Conservation (phyloP, 1,140 invertebrate species). For the Pseudobourletiella spinata region DNA sequence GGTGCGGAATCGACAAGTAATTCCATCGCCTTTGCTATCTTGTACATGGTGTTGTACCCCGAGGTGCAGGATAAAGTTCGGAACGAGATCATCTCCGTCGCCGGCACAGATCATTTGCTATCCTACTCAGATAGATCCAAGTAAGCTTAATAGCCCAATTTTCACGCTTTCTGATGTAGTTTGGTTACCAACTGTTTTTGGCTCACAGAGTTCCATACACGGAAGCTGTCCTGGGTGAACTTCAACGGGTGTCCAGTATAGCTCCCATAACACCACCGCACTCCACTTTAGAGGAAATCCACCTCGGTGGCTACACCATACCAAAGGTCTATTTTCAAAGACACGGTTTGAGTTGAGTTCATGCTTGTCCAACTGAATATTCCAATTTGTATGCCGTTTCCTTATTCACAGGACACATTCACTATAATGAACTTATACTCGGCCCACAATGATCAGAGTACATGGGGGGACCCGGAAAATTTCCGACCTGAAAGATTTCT, state of each 20-base stretch:
- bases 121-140: slow-evolving; percentile 39
- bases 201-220: too few relatives aligned
- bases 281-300: slow-evolving; percentile 47
- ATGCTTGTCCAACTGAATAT: too few relatives aligned
- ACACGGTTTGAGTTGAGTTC: too few relatives aligned
- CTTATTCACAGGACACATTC: too few relatives aligned
- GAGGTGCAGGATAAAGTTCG: slow-evolving; percentile 44
- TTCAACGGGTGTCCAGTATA: slow-evolving; percentile 19
- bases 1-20: slow-evolving; percentile 48
- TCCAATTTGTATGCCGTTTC: too few relatives aligned
- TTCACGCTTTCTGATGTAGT: too few relatives aligned
- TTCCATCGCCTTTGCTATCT: slow-evolving; percentile 44
- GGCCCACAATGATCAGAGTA: slow-evolving; percentile 37
- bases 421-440: slow-evolving; percentile 30
- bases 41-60: slow-evolving; percentile 44
- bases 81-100: slow-evolving; percentile 44
- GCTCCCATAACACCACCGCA: slow-evolving; percentile 46
- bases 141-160: too few relatives aligned
- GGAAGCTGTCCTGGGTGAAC: slow-evolving; percentile 49
- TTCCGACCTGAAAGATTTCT: slow-evolving; percentile 39
- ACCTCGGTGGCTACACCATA: slow-evolving; percentile 51
- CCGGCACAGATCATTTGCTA: slow-evolving; percentile 42
- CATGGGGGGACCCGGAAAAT: slow-evolving; percentile 38
- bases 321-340: too few relatives aligned
- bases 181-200: too few relatives aligned